Percentiles rank a stretch among this genome's conserved stretches.
Conservation (phyloP, 2,888 invertebrate genomes). For the Epistrophe grossulariae region DNA sequence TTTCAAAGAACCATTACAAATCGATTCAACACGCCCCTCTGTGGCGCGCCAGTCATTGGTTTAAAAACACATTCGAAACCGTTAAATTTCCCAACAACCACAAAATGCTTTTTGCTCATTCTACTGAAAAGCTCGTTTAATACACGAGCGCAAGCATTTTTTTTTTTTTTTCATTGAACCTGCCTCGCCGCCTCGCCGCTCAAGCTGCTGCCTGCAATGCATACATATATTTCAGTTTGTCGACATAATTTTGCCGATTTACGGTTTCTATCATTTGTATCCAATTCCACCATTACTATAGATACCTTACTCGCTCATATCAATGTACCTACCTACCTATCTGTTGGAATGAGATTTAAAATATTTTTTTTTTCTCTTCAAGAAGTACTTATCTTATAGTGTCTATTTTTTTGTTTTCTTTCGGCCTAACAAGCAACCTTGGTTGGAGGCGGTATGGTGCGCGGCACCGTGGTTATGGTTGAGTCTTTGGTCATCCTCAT, state of each 20-base stretch:
- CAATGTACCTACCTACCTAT: background rate
- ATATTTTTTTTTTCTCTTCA: background rate
- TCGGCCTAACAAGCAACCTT: constrained; percentile 10
- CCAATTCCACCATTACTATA: constrained; percentile 4
- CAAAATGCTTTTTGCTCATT: constrained; percentile 54
- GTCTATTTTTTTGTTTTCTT: background rate
- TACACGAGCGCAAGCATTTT: constrained; percentile 11
- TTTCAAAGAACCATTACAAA: constrained; percentile 26
- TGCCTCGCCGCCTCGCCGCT: background rate
- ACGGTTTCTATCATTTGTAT: constrained; percentile 16
- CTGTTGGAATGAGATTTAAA: background rate
- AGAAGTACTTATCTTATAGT: background rate
- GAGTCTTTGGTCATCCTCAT: constrained; percentile 15
- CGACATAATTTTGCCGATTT: constrained; percentile 34
- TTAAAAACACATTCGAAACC: constrained; percentile 48
- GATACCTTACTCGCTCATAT: background rate
- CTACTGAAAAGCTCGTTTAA: constrained; percentile 57
- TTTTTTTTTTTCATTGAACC: constrained; percentile 29
- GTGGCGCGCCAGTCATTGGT: constrained; percentile 11
- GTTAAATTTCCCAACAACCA: constrained; percentile 63
- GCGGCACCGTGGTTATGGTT: background rate
- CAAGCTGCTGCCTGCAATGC: background rate
- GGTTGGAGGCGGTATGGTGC: background rate
- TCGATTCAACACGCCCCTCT: constrained; percentile 28
- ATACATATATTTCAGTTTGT: constrained; percentile 2